Base-by-base conservation (phyloP, 2,113 vertebrate species). In the Apeltes quadracus region DNA sequence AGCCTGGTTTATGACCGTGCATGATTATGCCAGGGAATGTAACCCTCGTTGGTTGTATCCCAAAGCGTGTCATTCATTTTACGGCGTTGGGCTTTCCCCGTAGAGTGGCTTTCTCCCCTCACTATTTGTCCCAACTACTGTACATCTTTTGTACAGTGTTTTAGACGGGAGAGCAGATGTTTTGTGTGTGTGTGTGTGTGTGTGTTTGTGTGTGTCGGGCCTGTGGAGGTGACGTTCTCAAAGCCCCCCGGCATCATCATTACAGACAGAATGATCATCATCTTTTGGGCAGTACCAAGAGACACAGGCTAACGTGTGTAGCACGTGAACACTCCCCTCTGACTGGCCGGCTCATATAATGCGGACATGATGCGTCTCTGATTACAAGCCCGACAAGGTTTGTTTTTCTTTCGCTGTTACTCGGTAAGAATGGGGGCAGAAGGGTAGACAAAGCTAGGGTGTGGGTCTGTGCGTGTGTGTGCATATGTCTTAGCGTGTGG, bases 361-460 rank as follows among this genome's bases (percentile, higher is more conserved):
- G 27, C 39, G 72, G 61, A 79, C 76, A 66, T 62, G 73, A 89
- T 79, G 79, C 81, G 69, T 84, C 69, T 67, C 44, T 74, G 81
- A 78, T 85, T 53, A 76, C 11, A 1, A 78, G 44, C 55, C 72
- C 78, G 75, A 77, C 79, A 61, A 61, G 67, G 68, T 81, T 76
- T 86, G 74, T 85, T 78, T 78, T 83, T 65, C 69, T 82, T 29
- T 29, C 5, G 69, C 59, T 20, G 23, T 76, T 84, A 54, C 74
- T 71, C 48, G 59, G 38, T 79, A 59, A 75, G 64, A 84, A 78
- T 55, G 73, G 55, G 69, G 46, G 64, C 59, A 74, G 70, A 84
- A 69, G 76, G 71, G 64, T 72, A 84, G 83, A 85, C 90, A 78
- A 87, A 74, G 36, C 8, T 16, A 78, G 70, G 79, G 72, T 66